These are phyloP conservation scores for Ectemnius lituratus DNA, from an alignment of 2,888 invertebrate genomes.

Conservation along the genomic window DNA sequence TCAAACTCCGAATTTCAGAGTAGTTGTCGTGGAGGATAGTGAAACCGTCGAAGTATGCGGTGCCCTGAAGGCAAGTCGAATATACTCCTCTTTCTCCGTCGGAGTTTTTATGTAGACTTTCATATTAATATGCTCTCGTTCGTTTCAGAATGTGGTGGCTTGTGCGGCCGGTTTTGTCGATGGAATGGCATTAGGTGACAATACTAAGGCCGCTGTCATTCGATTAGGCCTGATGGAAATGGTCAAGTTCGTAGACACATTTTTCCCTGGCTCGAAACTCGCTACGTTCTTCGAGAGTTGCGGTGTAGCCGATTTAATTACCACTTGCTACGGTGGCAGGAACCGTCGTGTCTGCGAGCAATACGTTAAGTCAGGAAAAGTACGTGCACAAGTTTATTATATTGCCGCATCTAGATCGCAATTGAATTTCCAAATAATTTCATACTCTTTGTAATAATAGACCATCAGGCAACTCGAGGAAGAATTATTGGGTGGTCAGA, in stretches of 20 bases:
- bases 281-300: constrained; percentile 85
- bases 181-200: constrained; percentile 83
- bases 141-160: constrained; percentile 82
- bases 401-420: background rate
- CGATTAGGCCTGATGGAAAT: constrained; percentile 85
- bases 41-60: constrained; percentile 86
- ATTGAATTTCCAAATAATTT: background rate
- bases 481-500: constrained; percentile 98
- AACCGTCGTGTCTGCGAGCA: constrained; percentile 83
- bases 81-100: background rate
- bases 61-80: constrained; percentile 79
- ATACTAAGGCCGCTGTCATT: constrained; percentile 86
- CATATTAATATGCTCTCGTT: background rate
- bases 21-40: constrained; percentile 83
- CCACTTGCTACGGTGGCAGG: constrained; percentile 85
- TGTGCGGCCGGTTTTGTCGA: constrained; percentile 85
- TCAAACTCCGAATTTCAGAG: constrained; percentile 83
- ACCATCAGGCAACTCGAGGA: constrained; percentile 93
- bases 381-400: constrained; percentile 32
- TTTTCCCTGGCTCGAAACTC: constrained; percentile 80
- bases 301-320: constrained; percentile 85
- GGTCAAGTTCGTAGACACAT: constrained; percentile 82
- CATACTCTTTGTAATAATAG: constrained; percentile 63
- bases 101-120: background rate
- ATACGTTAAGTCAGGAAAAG: constrained; percentile 81